Percentiles rank a stretch among this genome's conserved stretches.
Conservation (phyloP, 1,140 invertebrate genomes). For the Atta colombica region DNA sequence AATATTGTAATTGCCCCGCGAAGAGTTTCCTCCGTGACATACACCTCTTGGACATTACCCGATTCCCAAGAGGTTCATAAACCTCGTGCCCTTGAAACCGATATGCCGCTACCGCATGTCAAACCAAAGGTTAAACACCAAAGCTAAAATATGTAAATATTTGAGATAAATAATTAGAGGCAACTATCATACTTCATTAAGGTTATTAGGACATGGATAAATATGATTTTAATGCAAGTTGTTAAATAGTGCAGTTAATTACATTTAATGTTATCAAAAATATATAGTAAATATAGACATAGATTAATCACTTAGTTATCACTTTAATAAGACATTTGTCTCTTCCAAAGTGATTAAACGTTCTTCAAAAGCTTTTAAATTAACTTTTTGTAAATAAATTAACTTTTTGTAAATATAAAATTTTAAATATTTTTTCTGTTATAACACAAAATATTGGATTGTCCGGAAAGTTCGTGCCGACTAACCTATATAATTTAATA, state of each 20-base stretch:
- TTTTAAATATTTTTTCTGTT: background rate
- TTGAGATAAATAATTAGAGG: background rate
- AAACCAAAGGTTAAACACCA: background rate
- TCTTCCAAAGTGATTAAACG: background rate
- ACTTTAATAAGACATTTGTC: no score
- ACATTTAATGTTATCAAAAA: no score
- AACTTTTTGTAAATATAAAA: constrained; percentile 8
- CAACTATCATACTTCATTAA: no score
- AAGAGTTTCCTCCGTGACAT: constrained; percentile 74
- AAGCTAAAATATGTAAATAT: background rate
- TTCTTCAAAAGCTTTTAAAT: constrained; percentile 1
- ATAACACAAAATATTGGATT: background rate
- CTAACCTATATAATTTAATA: no score
- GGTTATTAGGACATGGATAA: no score
- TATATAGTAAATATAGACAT: no score
- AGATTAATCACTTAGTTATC: no score
- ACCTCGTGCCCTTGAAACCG: constrained; percentile 70
- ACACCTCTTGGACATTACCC: constrained; percentile 68
- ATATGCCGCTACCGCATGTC: background rate
- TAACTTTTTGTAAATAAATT: background rate
- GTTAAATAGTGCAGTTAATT: no score
- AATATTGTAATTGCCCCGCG: constrained; percentile 82
- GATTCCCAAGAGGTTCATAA: constrained; percentile 76
- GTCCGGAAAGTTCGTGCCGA: no score
- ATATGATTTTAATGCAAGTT: no score